Evolutionary conservation across 1,140 invertebrate species (phyloP), one percentile per base, ranked within the genome.

Genomic region (Pogonomyrmex californicus): DNA sequence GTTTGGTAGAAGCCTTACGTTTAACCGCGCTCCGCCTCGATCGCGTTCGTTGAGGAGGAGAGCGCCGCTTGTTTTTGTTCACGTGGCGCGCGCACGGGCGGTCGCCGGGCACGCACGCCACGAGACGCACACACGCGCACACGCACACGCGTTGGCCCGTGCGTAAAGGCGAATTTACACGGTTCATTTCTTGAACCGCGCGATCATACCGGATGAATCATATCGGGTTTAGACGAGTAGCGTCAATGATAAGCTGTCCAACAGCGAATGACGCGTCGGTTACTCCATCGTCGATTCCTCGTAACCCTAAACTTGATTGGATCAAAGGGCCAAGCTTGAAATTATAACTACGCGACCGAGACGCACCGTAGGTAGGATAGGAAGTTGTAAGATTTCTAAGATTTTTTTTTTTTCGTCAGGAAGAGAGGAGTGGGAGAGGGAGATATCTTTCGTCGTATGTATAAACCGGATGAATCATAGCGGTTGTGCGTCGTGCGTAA

Each of bases 11-110:
- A 89, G 85, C 88, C 88, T 90, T 87, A 83, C 79, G 79, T 60
- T 47, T 83, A 78, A 87, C 58, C 73, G 77, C 38, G 65, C 88
- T 88, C 85, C 88, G 76, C 88, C 88, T 88, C 77, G 77, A 85
- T 89, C 85, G 85, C 86, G 78, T 85, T 89, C 81, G 85, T 66
- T 75, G 73, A 12, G 23, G 38, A 44, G 78, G 51, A 47, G 79
- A 89, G 81, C 85, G 85, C 60, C 85, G 88, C 47, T 89, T 83
- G 88, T 89, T 90, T 90, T 89, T 90, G 88, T 90, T 90, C 88
- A 88, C 88, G 88, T 88, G 88, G 78, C 79, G 85, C 88, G 86
- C 88, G 85, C 71, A 68, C 88, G 41, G 77, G 33, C 88, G 76
- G 54, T 77, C 87, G 71, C 63, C 77, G 85, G 63, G 54, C 85